phyloP scores from a whole-genome alignment of 1,140 invertebrate genomes.

The Copidosoma floridanum region DNA sequence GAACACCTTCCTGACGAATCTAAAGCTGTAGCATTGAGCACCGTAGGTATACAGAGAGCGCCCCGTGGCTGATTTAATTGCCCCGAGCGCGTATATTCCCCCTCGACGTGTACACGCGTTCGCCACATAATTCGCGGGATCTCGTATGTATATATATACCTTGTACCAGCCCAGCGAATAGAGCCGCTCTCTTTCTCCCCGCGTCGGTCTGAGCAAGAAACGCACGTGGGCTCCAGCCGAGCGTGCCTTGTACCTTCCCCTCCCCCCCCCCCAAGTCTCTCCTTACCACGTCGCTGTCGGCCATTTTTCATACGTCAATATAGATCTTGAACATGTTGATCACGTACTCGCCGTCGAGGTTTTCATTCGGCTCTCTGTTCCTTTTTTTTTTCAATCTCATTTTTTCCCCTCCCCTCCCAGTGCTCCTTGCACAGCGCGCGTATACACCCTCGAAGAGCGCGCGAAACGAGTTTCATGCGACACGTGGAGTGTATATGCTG shows the following conservation, averaged over 20 bases:
- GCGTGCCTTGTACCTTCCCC: too few relatives aligned
- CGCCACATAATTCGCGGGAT: too few relatives aligned
- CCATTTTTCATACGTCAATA: constrained; percentile 20
- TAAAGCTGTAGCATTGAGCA: too few relatives aligned
- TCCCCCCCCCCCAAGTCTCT: too few relatives aligned
- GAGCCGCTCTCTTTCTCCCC: too few relatives aligned
- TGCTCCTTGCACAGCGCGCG: not conserved
- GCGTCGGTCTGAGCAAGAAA: too few relatives aligned
- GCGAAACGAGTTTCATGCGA: constrained; percentile 15
- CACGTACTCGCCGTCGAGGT: constrained; percentile 8
- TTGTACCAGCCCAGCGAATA: too few relatives aligned
- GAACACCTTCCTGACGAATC: too few relatives aligned
- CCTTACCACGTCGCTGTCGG: too few relatives aligned
- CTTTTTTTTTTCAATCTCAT: not conserved
- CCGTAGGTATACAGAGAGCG: not conserved
- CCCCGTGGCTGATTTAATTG: constrained; percentile 40
- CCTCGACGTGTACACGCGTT: not conserved
- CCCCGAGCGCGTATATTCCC: not conserved
- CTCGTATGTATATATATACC: too few relatives aligned
- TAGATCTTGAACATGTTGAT: constrained; percentile 20
- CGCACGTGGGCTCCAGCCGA: too few relatives aligned
- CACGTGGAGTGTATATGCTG: too few relatives aligned
- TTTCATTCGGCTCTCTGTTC: not conserved
- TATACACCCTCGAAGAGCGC: not conserved
- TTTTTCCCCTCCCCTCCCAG: not conserved